Evolutionary conservation across 2,797 vertebrate species (phyloP).

Genomic region (Chaunax sp.): DNA sequence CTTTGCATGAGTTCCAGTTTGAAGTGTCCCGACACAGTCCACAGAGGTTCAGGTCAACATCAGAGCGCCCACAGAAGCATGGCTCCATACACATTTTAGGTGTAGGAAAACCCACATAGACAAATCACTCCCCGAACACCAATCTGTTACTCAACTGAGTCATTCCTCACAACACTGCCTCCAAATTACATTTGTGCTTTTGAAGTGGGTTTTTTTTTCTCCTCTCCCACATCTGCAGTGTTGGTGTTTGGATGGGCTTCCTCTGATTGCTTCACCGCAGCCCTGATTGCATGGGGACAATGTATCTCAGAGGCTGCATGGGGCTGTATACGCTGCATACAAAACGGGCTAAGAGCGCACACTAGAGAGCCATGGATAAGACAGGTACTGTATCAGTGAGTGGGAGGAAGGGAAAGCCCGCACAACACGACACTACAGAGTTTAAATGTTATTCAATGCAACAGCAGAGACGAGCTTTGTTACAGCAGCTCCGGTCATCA

Average conservation of each 20-base stretch:
- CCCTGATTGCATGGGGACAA: slow-evolving; percentile 53
- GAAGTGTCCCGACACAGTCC: slow-evolving; percentile 14
- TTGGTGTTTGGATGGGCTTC: slow-evolving; percentile 36
- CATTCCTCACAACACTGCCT: slow-evolving; percentile 55
- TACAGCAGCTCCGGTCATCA: slow-evolving; percentile 34
- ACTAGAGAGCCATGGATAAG: slow-evolving; percentile 30
- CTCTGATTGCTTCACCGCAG: slow-evolving; percentile 58
- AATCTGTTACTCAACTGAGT: slow-evolving; percentile 59
- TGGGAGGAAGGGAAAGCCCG: slow-evolving; percentile 69
- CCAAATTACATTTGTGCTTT: slow-evolving; percentile 69
- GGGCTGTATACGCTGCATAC: slow-evolving; percentile 63
- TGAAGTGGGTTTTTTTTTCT: slow-evolving; percentile 13
- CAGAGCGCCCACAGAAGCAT: slow-evolving; percentile 27
- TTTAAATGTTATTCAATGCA: slow-evolving; percentile 43
- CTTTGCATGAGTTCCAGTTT: slow-evolving; percentile 5
- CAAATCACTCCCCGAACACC: slow-evolving; percentile 39
- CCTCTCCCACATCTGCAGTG: slow-evolving; percentile 38
- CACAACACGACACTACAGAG: slow-evolving; percentile 34
- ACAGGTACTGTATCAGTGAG: slow-evolving; percentile 42
- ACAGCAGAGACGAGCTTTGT: slow-evolving; percentile 32
- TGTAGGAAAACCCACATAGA: slow-evolving; percentile 18
- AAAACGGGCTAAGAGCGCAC: slow-evolving; percentile 41
- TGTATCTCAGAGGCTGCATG: slow-evolving; percentile 41
- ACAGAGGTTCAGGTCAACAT: slow-evolving; percentile 20
- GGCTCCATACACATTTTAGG: slow-evolving; percentile 22